These are phyloP conservation scores for Alectura lathami DNA, from an alignment of 2,113 vertebrate genomes.

Conservation along the genomic window DNA sequence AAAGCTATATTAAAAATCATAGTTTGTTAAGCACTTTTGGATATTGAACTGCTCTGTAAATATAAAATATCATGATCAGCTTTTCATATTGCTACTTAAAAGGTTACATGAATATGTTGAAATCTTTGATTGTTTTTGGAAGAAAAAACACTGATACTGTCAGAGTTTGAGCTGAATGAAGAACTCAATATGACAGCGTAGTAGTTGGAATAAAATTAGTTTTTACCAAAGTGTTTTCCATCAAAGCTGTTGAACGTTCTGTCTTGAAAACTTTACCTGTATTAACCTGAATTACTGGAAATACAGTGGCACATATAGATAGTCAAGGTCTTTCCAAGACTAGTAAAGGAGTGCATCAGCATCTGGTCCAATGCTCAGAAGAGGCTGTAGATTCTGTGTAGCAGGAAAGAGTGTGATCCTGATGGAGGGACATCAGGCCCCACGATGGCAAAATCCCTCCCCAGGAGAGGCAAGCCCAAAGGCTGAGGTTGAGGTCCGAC, in stretches of 20 bases:
- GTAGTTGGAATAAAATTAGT: too few relatives aligned
- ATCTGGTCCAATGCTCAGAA: not conserved
- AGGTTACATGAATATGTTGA: not conserved
- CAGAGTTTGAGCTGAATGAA: not conserved
- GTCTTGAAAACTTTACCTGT: not conserved
- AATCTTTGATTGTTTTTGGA: not conserved
- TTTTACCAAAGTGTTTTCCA: not conserved
- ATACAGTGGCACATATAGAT: not conserved
- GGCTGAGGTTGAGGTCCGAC: not conserved
- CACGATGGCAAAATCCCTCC: not conserved
- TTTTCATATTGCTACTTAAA: not conserved
- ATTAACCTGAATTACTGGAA: not conserved
- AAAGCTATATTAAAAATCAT: not conserved
- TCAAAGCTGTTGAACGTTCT: not conserved
- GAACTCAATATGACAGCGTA: rapidly evolving
- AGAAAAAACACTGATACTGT: not conserved
- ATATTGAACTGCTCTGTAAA: not conserved
- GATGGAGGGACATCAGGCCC: not conserved
- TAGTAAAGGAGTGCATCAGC: not conserved
- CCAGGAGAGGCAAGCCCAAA: not conserved
- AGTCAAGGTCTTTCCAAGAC: not conserved
- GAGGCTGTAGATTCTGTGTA: not conserved
- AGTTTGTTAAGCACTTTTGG: not conserved
- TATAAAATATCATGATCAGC: too few relatives aligned
- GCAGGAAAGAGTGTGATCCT: not conserved